Evolutionary conservation across 2,113 vertebrate species (phyloP).

Genomic region (Mirounga angustirostris): DNA sequence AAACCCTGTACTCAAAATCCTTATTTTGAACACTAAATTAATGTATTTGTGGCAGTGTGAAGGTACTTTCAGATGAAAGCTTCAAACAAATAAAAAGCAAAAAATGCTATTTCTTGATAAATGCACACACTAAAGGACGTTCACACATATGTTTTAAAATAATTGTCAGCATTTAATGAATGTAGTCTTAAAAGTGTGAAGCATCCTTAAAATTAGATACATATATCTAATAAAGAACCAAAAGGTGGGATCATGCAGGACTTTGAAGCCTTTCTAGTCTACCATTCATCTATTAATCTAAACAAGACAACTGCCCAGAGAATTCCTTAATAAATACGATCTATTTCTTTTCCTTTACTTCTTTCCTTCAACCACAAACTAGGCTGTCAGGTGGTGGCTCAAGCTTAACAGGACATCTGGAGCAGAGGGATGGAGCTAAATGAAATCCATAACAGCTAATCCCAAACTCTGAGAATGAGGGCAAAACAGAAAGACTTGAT

Average conservation of each 20-base stretch:
- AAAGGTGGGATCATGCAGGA: background rate
- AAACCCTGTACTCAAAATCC: background rate
- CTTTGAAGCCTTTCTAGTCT: background rate
- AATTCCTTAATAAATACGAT: background rate
- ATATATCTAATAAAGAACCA: background rate
- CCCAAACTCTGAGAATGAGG: background rate
- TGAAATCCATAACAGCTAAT: background rate
- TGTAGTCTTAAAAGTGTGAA: background rate
- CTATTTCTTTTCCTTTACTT: background rate
- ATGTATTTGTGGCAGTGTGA: background rate
- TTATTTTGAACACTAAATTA: background rate
- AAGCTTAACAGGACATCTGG: background rate
- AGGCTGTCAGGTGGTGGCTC: background rate
- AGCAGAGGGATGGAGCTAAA: background rate
- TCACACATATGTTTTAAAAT: background rate
- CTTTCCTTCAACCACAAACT: background rate
- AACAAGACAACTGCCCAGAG: background rate
- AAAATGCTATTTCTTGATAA: background rate
- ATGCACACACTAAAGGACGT: background rate
- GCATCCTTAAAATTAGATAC: background rate
- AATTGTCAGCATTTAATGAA: background rate
- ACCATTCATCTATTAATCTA: background rate
- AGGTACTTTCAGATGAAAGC: background rate
- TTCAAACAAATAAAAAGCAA: background rate
- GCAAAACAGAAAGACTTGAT: background rate